Base-by-base conservation (phyloP, 1,140 invertebrate species). In the Vanessa atalanta region DNA sequence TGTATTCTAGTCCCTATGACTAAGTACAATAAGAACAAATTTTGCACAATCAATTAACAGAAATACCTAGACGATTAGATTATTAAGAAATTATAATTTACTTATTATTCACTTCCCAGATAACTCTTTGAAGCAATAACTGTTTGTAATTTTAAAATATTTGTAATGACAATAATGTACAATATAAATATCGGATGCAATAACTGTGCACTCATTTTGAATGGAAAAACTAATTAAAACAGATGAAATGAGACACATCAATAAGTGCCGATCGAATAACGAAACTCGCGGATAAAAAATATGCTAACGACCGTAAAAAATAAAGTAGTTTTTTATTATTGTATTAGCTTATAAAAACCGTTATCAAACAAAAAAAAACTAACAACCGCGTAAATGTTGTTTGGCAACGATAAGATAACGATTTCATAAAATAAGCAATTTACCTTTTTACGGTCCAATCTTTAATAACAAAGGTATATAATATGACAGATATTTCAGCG, bases 281-380 rank as follows among this genome's bases (percentile, higher is more conserved):
- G 7, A 9, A 43, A 9, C 8, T 43, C 9, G 6, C 37, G 6
- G 37, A 9, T 43, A 43, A 43, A 43, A 43, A 43, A 43, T 43
- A 43, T 43, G 37, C 9, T 43, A 43, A 43, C 37, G 6, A 43
- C 7, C 37, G 37, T 43, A 43, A 43, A 43, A 43, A 43, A 43
- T 43, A 9, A 43, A 43, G 37, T 43, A 43, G 37, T 11, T 43
- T 43, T 43, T 43, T 43, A 43, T 43, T 43, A 43, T 1, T 43
- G 3, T 43, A 43, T 16, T 16, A 23, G 51, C 5, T 3, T 20
- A 55, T 68, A 68, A 68, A 68, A 31, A 31, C 20, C 48, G 50
- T 75, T 69, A 75, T 75, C 66, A 43, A 47, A 31, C 37, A 43
- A 2, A 43, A 65, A n/a, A 16, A 69, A 69, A 74, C n/a, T 16